These are phyloP conservation scores for Platorchestia sp. DNA, from an alignment of 1,140 invertebrate species.

Conservation along the genomic window DNA sequence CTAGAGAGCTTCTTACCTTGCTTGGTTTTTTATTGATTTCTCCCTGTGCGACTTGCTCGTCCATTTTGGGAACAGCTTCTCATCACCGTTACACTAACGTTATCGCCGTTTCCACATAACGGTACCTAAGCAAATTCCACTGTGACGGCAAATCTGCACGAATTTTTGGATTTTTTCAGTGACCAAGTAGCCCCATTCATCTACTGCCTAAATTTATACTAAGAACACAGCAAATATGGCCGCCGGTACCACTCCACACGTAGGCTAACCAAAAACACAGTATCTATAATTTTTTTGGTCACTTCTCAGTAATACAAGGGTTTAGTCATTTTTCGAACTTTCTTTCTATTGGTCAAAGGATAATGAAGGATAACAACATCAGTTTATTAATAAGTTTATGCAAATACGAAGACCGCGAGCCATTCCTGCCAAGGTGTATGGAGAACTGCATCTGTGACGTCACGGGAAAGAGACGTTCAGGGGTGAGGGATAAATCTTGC, in stretches of 20 bases:
- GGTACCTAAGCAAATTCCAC: neutral
- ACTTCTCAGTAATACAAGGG: neutral
- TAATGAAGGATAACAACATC: neutral
- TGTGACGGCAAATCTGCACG: neutral
- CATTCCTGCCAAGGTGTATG: neutral
- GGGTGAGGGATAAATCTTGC: neutral
- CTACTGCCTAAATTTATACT: neutral
- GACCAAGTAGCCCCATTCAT: neutral
- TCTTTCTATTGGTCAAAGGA: neutral
- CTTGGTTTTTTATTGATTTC: constrained; percentile 2
- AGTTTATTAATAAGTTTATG: neutral
- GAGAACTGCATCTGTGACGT: neutral
- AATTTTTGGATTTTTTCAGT: neutral
- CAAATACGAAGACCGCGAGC: neutral
- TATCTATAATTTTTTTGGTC: neutral
- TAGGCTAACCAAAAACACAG: neutral
- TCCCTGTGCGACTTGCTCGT: neutral
- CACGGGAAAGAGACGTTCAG: neutral
- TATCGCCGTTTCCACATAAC: neutral
- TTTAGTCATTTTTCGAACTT: neutral
- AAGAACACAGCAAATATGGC: neutral
- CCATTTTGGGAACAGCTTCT: neutral
- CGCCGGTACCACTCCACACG: neutral
- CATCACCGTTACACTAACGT: neutral
- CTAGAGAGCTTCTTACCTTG: neutral